Evolutionary conservation across 2,888 invertebrate species (phyloP), one percentile per base, ranked within the genome.

Genomic region (Alsophila aescularia): DNA sequence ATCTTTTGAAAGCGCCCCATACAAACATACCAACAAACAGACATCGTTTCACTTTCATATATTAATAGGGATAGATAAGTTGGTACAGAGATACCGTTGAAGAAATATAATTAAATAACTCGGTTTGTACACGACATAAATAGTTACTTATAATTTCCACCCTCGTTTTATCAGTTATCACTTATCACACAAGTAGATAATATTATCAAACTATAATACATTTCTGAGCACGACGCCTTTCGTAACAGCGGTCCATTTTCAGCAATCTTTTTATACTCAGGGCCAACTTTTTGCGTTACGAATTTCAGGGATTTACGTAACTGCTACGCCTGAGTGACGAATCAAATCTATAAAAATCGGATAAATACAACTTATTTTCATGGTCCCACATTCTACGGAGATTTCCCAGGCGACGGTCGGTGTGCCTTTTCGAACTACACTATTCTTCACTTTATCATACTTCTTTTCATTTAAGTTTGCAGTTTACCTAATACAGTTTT

Each of bases 351-450:
- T 29, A 43, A 51, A 57, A 62, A 48, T 49, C 16, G 42, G 29
- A 45, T 41, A 52, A 52, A 52, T 56, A 55, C 49, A 58, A 58
- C 29, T 60, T 57, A 57, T 65, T 65, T 64, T 63, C 44, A 51
- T 58, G 49, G 58, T 61, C 35, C 58, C 56, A 52, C 41, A 60
- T 62, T 52, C 41, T 45, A 47, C 48, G 45, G 49, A 58, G 61
- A 66, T 58, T 58, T 58, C 58, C 58, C 58, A 41, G 18, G 58
- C 42, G 58, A 45, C 50, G 31, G 31, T 27, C 35, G 31, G 32
- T 42, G n/a, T 41, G 50, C 35, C 42, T 43, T 45, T 39, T 27
- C 40, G 12, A 53, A 53, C 29, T 58, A 50, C 34, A 40, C 42
- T 34, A 36, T 44, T 35, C 39, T 45, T 43, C 32, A 24, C 24